Percentiles rank a stretch among this genome's conserved stretches.
Evolutionary conservation across 2,888 invertebrate genomes (phyloP).

Genomic region (Volucella bombylans): DNA sequence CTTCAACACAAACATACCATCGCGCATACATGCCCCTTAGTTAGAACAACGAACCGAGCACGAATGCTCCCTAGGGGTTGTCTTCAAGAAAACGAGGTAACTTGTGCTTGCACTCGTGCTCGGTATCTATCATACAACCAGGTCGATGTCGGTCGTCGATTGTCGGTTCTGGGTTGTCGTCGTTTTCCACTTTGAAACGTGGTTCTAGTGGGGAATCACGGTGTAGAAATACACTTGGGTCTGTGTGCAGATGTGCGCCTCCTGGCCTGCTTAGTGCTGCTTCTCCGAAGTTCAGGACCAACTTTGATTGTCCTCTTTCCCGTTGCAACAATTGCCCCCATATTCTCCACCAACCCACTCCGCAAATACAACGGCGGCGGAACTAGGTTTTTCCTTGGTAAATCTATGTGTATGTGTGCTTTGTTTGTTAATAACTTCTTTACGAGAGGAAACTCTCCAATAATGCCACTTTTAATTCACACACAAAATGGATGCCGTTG

Average conservation of each 20-base stretch:
- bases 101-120: conserved; percentile 7
- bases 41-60: conserved; percentile 53
- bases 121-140: conserved; percentile 41
- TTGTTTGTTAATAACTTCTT: conserved; percentile 60
- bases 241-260: conserved; percentile 8
- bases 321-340: conserved; percentile 38
- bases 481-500: conserved; percentile 53
- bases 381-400: conserved; percentile 47
- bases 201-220: conserved; percentile 27
- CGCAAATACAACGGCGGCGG: conserved; percentile 27
- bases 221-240: conserved; percentile 3
- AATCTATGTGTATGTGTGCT: conserved; percentile 25
- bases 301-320: conserved; percentile 62
- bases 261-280: conserved; percentile 53
- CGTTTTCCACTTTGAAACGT: conserved; percentile 26
- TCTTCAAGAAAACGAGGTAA: conserved; percentile 61
- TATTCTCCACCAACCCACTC: conserved; percentile 7
- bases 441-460: background rate
- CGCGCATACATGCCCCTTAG: conserved; percentile 37
- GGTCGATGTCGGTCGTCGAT: conserved; percentile 12
- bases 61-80: conserved; percentile 58
- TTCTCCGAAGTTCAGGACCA: conserved; percentile 69
- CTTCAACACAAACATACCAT: conserved; percentile 25
- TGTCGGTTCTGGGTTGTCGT: conserved; percentile 5
- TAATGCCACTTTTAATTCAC: conserved; percentile 43